Evolutionary conservation across 2,888 invertebrate species (phyloP).

Genomic region (Lasius fuliginosus): DNA sequence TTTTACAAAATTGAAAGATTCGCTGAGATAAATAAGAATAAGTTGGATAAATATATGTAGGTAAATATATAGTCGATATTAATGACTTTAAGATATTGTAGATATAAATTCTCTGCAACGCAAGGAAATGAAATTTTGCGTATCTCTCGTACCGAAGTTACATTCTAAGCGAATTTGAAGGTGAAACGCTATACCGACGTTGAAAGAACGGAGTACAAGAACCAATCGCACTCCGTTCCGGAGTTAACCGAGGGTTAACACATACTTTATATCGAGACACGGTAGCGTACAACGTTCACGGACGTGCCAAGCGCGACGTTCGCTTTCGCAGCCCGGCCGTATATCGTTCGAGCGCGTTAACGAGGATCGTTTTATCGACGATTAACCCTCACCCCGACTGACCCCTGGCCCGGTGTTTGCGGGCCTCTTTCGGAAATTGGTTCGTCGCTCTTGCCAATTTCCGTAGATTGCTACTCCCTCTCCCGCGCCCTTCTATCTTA

Average conservation of each 20-base stretch:
- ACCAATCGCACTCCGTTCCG: constrained; percentile 15
- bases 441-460: constrained; percentile 84
- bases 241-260: constrained; percentile 41
- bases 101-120: background rate
- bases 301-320: constrained; percentile 56
- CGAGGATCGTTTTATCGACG: constrained; percentile 85
- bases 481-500: constrained; percentile 57
- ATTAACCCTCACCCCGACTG: constrained; percentile 84
- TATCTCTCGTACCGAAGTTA: background rate
- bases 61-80: background rate
- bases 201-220: constrained; percentile 3
- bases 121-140: background rate
- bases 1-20: background rate
- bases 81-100: background rate
- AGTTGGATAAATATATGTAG: background rate
- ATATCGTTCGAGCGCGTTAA: constrained; percentile 80
- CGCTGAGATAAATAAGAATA: background rate
- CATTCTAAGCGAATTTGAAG: constrained; percentile 3
- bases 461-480: constrained; percentile 79
- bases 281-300: constrained; percentile 60
- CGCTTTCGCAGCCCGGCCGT: constrained; percentile 66
- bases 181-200: background rate
- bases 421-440: constrained; percentile 83
- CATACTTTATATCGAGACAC: constrained; percentile 46
- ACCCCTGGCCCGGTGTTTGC: constrained; percentile 83